Evolutionary conservation across 2,888 invertebrate genomes (phyloP), one percentile per base, ranked within the genome.

Genomic region (Frankliniella intonsa): DNA sequence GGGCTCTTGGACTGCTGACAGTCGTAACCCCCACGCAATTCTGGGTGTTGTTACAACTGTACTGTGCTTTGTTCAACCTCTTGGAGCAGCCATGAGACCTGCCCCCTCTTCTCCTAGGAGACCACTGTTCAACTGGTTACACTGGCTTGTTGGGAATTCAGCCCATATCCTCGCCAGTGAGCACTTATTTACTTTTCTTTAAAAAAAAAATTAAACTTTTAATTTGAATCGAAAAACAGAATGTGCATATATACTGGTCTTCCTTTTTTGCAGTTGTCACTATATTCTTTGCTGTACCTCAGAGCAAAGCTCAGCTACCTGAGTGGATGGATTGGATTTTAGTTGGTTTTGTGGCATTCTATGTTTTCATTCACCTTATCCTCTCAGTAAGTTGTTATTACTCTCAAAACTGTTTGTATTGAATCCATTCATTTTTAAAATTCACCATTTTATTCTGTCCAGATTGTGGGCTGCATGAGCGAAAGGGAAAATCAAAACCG

Each of bases 271-370:
- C 90, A 97, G 97, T 98, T 88, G 93, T 96, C 19, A 94, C 97
- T 81, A 95, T 98, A 86, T 98, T 98, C 91, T 94, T 97, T 87
- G 96, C 98, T 76, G 94, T 96, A 49, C 93, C 93, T 86, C 90
- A 98, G 84, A 91, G 92, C 84, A 96, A 97, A 88, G 95, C 97
- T 8, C 94, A 95, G 86, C 89, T 97, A 80, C 97, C 97, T 0
- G 90, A 92, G 82, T 96, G 95, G 94, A 92, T 94, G 86, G 94
- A 95, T 84, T 97, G 94, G 92, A 93, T 98, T 83, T 88, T 98
- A 84, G 95, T 95, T 7, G 95, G 93, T 11, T 98, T 94, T 88
- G 96, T 98, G 19, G 93, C 93, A 7, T 95, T 97, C 89, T 96
- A 98, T 87, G 94, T 97, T 80, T 87, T 95, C 83, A 92, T 95